These are phyloP conservation scores for Dynastes tityus DNA, from an alignment of 2,888 invertebrate species.

Conservation along the genomic window DNA sequence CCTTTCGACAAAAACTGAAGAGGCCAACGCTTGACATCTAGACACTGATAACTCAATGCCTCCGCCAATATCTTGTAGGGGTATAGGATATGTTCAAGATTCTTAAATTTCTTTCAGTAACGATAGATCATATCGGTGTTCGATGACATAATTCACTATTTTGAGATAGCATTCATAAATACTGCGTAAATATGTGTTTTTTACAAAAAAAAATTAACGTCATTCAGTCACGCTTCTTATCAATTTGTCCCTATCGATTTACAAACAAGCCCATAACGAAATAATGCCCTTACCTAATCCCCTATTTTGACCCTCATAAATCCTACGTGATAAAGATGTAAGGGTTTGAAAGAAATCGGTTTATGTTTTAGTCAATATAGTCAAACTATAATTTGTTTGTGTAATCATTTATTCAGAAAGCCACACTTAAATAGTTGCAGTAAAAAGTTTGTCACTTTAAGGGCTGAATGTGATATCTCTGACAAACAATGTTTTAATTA, in stretches of 20 bases:
- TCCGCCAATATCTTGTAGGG: background rate
- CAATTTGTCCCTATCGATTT: slow-evolving; percentile 30
- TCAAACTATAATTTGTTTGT: slow-evolving; percentile 16
- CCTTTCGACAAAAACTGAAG: background rate
- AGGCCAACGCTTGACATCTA: background rate
- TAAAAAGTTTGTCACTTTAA: background rate
- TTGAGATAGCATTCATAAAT: slow-evolving; percentile 17
- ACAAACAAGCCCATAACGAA: slow-evolving; percentile 18
- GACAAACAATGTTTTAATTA: too few relatives aligned
- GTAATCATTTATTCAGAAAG: background rate
- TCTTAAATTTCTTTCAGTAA: background rate
- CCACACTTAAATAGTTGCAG: background rate
- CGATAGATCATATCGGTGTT: background rate
- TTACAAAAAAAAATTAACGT: slow-evolving; percentile 31
- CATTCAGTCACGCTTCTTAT: slow-evolving; percentile 22
- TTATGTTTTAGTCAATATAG: slow-evolving; percentile 19
- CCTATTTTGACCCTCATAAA: slow-evolving; percentile 40
- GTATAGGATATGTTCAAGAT: background rate
- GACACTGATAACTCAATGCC: background rate
- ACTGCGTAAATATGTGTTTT: slow-evolving; percentile 24
- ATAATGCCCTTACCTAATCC: slow-evolving; percentile 41
- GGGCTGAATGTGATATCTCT: too few relatives aligned
- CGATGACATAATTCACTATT: slow-evolving; percentile 17
- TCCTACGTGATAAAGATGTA: slow-evolving; percentile 29
- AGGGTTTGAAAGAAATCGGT: slow-evolving; percentile 8